phyloP scores from a whole-genome alignment of 2,113 vertebrate species.

The Hippocampus comes region DNA sequence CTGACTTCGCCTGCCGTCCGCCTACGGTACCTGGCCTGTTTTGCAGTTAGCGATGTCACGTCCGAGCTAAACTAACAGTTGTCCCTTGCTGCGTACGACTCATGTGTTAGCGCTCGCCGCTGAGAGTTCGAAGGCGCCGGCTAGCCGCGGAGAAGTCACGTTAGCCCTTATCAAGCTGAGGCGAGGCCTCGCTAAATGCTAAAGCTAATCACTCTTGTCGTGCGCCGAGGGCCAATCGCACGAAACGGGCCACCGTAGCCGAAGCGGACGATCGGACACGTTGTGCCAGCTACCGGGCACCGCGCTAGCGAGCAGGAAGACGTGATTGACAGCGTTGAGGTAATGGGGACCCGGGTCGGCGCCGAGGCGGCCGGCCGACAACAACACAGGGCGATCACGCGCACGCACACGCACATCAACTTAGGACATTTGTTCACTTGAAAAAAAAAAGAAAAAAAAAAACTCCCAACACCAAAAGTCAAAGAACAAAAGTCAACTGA shows the following conservation, averaged over 20 bases:
- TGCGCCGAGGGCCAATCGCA: not conserved
- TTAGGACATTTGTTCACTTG: constrained; percentile 59
- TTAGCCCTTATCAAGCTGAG: not conserved
- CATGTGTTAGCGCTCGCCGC: not conserved
- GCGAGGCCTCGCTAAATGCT: not conserved
- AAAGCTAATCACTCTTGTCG: not conserved
- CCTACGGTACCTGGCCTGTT: not conserved
- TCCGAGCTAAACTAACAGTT: not conserved
- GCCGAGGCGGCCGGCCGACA: constrained; percentile 31
- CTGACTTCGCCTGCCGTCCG: constrained; percentile 1
- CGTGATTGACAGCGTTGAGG: constrained; percentile 54
- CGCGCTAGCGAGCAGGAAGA: constrained; percentile 59
- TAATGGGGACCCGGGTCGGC: constrained; percentile 48
- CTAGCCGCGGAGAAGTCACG: constrained; percentile 2
- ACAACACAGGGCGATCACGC: constrained; percentile 28
- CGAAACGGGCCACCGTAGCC: not conserved
- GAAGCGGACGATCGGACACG: not conserved
- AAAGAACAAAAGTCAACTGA: constrained; percentile 27
- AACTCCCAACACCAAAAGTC: constrained; percentile 47
- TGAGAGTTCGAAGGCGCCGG: not conserved
- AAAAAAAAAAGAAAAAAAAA: constrained; percentile 37
- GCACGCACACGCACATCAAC: constrained; percentile 8
- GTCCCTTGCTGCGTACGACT: not conserved
- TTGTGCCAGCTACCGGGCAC: constrained; percentile 7
- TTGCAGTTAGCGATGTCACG: not conserved